These are phyloP conservation scores for Cephonodes hylas DNA, from an alignment of 2,888 invertebrate genomes.

Conservation along the genomic window DNA sequence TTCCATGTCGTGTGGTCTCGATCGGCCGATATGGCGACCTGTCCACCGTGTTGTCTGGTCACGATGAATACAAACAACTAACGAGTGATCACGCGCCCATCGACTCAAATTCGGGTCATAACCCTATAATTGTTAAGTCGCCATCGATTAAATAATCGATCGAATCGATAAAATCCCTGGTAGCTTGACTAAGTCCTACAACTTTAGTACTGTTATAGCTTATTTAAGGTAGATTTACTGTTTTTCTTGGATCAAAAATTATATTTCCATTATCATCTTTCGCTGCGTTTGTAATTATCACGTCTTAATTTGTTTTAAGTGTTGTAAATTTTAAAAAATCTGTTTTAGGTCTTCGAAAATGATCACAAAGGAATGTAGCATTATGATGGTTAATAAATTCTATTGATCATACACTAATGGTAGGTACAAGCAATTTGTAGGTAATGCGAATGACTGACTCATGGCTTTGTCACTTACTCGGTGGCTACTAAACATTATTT, in stretches of 20 bases:
- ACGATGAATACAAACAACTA: constrained; percentile 9
- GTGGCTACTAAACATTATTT: background rate
- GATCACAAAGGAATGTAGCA: background rate
- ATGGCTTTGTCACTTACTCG: background rate
- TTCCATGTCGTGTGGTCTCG: background rate
- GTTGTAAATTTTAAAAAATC: too few relatives aligned
- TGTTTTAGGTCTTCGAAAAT: background rate
- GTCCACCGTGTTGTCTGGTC: background rate
- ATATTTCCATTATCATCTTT: too few relatives aligned
- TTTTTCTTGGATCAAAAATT: too few relatives aligned
- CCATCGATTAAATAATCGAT: too few relatives aligned
- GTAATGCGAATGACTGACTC: background rate
- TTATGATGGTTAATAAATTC: background rate
- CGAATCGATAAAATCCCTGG: too few relatives aligned
- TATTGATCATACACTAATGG: background rate
- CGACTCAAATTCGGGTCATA: background rate
- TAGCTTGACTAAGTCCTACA: too few relatives aligned
- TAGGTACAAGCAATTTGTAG: constrained; percentile 1
- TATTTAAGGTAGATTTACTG: too few relatives aligned
- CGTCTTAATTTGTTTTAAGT: too few relatives aligned
- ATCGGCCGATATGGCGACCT: background rate
- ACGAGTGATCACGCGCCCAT: background rate
- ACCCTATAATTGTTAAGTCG: background rate
- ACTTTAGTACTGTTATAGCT: too few relatives aligned
- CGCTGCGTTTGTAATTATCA: too few relatives aligned